phyloP scores from a whole-genome alignment of 1,140 invertebrate genomes.

The Carposina sasakii region DNA sequence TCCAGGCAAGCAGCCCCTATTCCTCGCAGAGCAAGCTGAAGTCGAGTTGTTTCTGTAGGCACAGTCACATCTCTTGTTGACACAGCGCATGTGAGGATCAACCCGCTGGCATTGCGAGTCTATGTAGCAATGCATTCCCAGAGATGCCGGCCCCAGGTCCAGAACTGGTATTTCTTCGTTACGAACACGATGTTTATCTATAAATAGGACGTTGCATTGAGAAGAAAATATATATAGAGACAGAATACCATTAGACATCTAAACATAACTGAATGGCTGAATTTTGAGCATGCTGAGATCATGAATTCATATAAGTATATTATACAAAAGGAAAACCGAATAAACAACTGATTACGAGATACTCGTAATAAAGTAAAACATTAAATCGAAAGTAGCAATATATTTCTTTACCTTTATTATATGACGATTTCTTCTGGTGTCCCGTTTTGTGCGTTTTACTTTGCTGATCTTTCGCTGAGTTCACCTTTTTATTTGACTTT shows the following conservation, averaged over 20 bases:
- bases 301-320: no score
- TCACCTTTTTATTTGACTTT: slow-evolving; percentile 52
- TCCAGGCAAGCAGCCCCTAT: slow-evolving; percentile 84
- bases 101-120: slow-evolving; percentile 85
- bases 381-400: no score
- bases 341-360: no score
- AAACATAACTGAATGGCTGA: no score
- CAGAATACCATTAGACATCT: slow-evolving; percentile 10
- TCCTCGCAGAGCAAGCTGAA: slow-evolving; percentile 78
- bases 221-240: no score
- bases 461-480: slow-evolving; percentile 41
- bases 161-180: slow-evolving; percentile 32
- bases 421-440: slow-evolving; percentile 58
- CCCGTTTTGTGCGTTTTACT: slow-evolving; percentile 50
- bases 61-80: slow-evolving; percentile 88
- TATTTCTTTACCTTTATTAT: no score
- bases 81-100: slow-evolving; percentile 84
- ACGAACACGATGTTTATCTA: slow-evolving; percentile 57
- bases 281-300: no score
- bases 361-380: no score
- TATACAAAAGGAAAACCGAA: no score
- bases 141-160: slow-evolving; percentile 76
- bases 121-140: slow-evolving; percentile 83
- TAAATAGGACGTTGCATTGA: slow-evolving; percentile 22
- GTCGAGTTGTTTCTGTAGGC: slow-evolving; percentile 70